Conservation (phyloP, 2,888 invertebrate genomes). For the Pachliopta kotzebuea region DNA sequence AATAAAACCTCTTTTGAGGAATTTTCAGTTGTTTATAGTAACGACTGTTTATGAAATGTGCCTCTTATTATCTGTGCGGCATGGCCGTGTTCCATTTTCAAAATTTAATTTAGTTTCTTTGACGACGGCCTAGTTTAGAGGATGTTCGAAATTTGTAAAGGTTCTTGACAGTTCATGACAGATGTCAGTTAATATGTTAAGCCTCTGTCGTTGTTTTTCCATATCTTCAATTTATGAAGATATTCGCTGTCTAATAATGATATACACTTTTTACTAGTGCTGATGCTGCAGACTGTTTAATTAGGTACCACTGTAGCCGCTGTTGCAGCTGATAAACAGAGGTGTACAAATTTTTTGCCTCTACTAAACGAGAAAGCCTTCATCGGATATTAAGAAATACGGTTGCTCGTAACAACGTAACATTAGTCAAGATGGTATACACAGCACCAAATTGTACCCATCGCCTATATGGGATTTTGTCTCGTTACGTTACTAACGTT, state of each 20-base stretch:
- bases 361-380: too few relatives aligned
- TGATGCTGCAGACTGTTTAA: too few relatives aligned
- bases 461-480: too few relatives aligned
- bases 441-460: too few relatives aligned
- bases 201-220: neutral
- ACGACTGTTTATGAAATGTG: slow-evolving; percentile 35
- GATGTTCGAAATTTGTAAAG: slow-evolving; percentile 31
- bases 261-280: too few relatives aligned
- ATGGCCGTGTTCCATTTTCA: slow-evolving; percentile 32
- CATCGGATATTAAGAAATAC: too few relatives aligned
- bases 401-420: too few relatives aligned
- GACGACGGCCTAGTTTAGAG: slow-evolving; percentile 35
- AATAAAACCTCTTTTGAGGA: slow-evolving; percentile 43
- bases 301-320: too few relatives aligned
- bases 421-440: too few relatives aligned
- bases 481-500: too few relatives aligned
- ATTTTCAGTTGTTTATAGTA: slow-evolving; percentile 37
- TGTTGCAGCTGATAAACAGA: too few relatives aligned
- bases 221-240: neutral
- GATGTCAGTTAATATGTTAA: slow-evolving; percentile 17
- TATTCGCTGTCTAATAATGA: neutral
- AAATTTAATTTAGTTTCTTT: slow-evolving; percentile 32
- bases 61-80: slow-evolving; percentile 24
- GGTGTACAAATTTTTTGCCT: too few relatives aligned
- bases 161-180: slow-evolving; percentile 26